phyloP scores from a whole-genome alignment of 2,888 invertebrate genomes.

The Abrostola triplasia region DNA sequence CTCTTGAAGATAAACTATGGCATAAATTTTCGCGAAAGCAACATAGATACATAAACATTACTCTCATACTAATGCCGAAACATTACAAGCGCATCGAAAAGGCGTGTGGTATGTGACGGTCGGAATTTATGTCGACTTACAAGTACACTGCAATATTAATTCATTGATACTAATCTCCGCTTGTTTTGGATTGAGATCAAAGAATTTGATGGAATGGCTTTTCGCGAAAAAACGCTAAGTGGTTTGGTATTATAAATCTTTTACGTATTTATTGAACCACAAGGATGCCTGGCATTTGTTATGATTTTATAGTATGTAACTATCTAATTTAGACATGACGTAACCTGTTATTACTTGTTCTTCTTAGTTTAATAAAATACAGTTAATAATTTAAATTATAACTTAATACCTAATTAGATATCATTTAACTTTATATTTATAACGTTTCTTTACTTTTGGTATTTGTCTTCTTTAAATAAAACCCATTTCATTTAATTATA shows the following conservation, averaged over 20 bases:
- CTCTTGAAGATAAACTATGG: conserved; percentile 52
- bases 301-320: conserved; percentile 13
- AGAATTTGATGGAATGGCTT: conserved; percentile 32
- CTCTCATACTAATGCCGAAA: conserved; percentile 48
- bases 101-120: conserved; percentile 38
- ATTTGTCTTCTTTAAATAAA: no score
- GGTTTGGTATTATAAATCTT: conserved; percentile 14
- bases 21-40: conserved; percentile 56
- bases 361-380: no score
- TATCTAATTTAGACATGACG: conserved; percentile 1
- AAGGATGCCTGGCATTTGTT: background rate
- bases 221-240: conserved; percentile 27
- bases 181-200: conserved; percentile 61
- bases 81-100: conserved; percentile 47
- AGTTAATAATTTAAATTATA: no score
- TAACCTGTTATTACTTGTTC: no score
- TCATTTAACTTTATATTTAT: no score
- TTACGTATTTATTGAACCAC: conserved; percentile 11
- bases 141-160: conserved; percentile 36
- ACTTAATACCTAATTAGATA: no score
- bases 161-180: conserved; percentile 37
- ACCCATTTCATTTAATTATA: background rate
- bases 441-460: no score
- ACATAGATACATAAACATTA: conserved; percentile 52
- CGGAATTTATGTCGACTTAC: conserved; percentile 54